phyloP scores from a whole-genome alignment of 2,888 invertebrate species.

The Altica lythri region DNA sequence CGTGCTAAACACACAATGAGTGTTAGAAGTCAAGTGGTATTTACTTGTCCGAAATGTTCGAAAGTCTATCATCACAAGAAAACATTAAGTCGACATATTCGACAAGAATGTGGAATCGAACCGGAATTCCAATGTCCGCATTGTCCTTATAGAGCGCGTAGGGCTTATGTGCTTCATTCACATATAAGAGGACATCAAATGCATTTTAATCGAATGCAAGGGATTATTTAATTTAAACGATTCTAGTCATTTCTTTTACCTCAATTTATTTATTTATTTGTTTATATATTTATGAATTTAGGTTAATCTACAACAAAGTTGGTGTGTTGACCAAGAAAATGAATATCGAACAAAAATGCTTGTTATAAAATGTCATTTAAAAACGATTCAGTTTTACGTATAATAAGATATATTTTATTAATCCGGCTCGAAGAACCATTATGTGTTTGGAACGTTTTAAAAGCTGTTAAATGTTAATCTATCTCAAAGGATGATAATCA shows the following conservation, averaged over 20 bases:
- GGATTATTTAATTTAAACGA: slow-evolving; percentile 16
- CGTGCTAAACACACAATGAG: slow-evolving; percentile 16
- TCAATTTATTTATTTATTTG: no score
- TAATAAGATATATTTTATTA: no score
- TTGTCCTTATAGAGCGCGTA: slow-evolving; percentile 73
- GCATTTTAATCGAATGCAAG: slow-evolving; percentile 38
- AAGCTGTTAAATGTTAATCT: no score
- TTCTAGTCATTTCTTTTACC: slow-evolving; percentile 11
- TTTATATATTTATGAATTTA: no score
- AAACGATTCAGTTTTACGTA: no score
- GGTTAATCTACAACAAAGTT: no score
- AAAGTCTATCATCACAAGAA: slow-evolving; percentile 60
- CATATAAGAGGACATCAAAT: slow-evolving; percentile 50
- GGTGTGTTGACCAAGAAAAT: no score
- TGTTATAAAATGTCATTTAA: no score
- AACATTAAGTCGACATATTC: slow-evolving; percentile 58
- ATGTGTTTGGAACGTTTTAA: no score
- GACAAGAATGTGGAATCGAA: slow-evolving; percentile 62
- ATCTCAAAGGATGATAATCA: no score
- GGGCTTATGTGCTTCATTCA: slow-evolving; percentile 59
- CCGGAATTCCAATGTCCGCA: slow-evolving; percentile 76
- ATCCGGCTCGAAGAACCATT: no score
- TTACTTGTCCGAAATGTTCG: slow-evolving; percentile 56
- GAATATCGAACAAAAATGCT: no score
- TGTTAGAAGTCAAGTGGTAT: slow-evolving; percentile 21